A percentile compares a stretch with the other conserved stretches of the same genome.
These are phyloP conservation scores for Myotis lucifugus DNA, from an alignment of 2,113 vertebrate species.

Conservation along the genomic window DNA sequence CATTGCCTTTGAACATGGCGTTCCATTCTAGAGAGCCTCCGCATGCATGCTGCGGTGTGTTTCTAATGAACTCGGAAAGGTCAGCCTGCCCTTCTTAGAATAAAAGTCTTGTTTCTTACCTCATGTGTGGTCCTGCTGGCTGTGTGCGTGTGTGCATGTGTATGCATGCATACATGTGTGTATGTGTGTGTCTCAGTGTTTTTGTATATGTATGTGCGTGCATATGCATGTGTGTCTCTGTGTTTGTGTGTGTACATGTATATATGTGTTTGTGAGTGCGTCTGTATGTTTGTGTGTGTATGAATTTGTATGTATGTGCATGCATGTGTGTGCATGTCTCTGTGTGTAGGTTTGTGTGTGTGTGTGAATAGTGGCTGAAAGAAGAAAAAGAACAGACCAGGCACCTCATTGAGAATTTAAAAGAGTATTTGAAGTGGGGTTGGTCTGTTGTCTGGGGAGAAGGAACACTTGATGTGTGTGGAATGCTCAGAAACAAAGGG, in stretches of 20 bases:
- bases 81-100: slow-evolving; percentile 27
- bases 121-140: not conserved
- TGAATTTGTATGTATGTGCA: not conserved
- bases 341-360: not conserved
- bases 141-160: not conserved
- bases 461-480: not conserved
- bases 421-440: not conserved
- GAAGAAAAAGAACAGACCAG: not conserved
- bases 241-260: no score
- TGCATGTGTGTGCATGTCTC: not conserved
- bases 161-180: not conserved
- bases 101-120: not conserved
- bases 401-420: not conserved
- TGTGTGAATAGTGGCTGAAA: not conserved
- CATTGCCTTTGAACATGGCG: not conserved
- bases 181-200: not conserved
- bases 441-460: not conserved
- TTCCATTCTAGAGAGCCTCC: not conserved
- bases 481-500: not conserved
- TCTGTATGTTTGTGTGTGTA: not conserved
- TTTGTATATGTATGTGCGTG: not conserved
- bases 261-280: not conserved
- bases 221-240: no score
- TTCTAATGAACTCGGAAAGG: slow-evolving; percentile 39
- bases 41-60: not conserved